Conservation (phyloP, 1,140 invertebrate species). For the Zaprionus kolodkinae region DNA sequence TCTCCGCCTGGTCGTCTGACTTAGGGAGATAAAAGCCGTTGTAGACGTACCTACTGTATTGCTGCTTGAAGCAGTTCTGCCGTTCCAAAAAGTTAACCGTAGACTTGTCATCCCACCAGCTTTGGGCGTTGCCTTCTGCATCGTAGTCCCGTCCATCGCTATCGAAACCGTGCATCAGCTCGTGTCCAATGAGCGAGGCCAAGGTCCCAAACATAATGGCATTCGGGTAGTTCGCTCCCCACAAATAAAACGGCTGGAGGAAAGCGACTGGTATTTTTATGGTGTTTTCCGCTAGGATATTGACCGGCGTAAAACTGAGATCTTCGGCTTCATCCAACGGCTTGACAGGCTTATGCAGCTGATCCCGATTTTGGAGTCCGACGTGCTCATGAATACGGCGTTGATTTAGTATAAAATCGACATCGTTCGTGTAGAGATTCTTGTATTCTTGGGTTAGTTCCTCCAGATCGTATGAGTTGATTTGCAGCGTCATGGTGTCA, state of each 20-base stretch:
- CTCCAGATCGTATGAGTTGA: not conserved
- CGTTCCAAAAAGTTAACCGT: conserved; percentile 49
- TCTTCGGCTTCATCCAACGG: not conserved
- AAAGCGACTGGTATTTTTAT: conserved; percentile 72
- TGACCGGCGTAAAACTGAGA: not conserved
- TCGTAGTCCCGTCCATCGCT: conserved; percentile 93
- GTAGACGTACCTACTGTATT: conserved; percentile 67
- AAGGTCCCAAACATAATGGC: conserved; percentile 86
- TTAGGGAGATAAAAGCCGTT: conserved; percentile 17
- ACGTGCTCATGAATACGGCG: not conserved
- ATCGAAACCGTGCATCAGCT: conserved; percentile 89
- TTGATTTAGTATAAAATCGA: not conserved
- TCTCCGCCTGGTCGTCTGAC: conserved; percentile 84
- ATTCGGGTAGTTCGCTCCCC: conserved; percentile 58
- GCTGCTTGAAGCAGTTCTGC: conserved; percentile 60
- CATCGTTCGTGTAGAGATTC: not conserved
- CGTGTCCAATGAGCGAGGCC: conserved; percentile 88
- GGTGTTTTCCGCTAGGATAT: conserved; percentile 37
- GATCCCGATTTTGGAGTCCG: not conserved
- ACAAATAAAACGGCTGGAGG: conserved; percentile 65
- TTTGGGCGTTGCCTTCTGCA: conserved; percentile 88
- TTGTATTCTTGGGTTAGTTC: not conserved
- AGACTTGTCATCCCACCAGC: conserved; percentile 75
- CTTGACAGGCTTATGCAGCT: not conserved
- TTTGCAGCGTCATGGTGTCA: not conserved